Evolutionary conservation across 2,888 invertebrate species (phyloP), one percentile per base, ranked within the genome.

Genomic region (Pollenia griseotomentosa): DNA sequence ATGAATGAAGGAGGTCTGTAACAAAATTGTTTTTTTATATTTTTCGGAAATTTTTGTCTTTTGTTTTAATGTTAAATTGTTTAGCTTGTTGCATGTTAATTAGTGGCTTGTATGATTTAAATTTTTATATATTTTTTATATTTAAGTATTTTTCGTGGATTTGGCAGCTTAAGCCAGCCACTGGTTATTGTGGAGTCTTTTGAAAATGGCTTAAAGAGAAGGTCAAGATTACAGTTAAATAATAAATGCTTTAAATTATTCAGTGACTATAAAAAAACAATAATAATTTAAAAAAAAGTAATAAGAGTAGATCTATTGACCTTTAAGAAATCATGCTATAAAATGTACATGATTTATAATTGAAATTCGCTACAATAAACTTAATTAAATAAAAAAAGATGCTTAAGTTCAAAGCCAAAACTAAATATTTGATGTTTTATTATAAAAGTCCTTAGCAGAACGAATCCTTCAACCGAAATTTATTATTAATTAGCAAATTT

Each of bases 191-290:
- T 55, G 44, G 44, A 3, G n/a, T 42, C 9, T 57, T 53, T 42
- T 55, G 42, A 2, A 42, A 23, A 42, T 55, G 33, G 46, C 33
- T 8, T 53, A 8, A 48, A 42, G 23, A 63, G 48, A 85, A 85
- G 80, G 80, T 85, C 85, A 81, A 85, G 79, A 70, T 61, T 79
- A 55, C 12, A 42, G 44, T 63, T 16, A 12, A 71, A 65, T 61
- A 63, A 51, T 57, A 53, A 19, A 19, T 6, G 16, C n/a, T 55
- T 42, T 23, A 77, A 46, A 59, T 11, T 23, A 66, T n/a, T 14
- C 6, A 46, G 46, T 12, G 10, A 46, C 12, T 46, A 0, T 46
- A 12, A 33, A 14, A 7, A 40, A 59, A 23, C 3, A 40, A n/a
- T n/a, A n/a, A n/a, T 8, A 66, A 48, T 2, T 16, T 4, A 65